phyloP scores from a whole-genome alignment of 2,888 invertebrate genomes.

The Alsophila aescularia region DNA sequence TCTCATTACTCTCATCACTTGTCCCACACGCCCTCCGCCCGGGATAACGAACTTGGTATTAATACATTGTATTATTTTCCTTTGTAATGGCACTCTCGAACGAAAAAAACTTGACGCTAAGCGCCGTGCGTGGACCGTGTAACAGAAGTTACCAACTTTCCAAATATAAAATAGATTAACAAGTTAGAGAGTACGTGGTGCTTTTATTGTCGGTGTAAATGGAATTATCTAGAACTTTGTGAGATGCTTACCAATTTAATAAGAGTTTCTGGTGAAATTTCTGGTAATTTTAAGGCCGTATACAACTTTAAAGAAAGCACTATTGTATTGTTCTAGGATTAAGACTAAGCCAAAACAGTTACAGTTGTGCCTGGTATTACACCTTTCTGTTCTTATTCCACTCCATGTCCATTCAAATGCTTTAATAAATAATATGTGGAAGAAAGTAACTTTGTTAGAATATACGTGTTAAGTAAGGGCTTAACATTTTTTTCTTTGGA shows the following conservation, averaged over 20 bases:
- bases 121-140: conserved; percentile 18
- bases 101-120: conserved; percentile 27
- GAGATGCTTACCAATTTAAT: conserved; percentile 1
- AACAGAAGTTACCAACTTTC: conserved; percentile 15
- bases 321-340: too few species aligned
- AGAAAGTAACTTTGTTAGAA: too few species aligned
- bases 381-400: too few species aligned
- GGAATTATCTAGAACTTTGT: conserved; percentile 1
- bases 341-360: too few species aligned
- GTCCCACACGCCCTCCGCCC: conserved; percentile 25
- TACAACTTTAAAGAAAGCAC: too few species aligned
- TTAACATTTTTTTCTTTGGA: too few species aligned
- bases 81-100: conserved; percentile 44
- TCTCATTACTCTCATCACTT: conserved; percentile 21
- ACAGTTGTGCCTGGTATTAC: too few species aligned
- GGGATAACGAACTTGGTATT: conserved; percentile 46
- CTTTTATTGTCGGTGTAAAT: conserved; percentile 18
- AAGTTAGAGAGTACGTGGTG: conserved; percentile 13
- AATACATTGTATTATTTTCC: conserved; percentile 54
- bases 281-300: too few species aligned
- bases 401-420: too few species aligned
- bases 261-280: not conserved
- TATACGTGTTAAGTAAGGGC: too few species aligned
- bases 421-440: too few species aligned
- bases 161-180: conserved; percentile 19